Conservation (phyloP, 2,797 vertebrate species). For the Notolepis coatsorum region DNA sequence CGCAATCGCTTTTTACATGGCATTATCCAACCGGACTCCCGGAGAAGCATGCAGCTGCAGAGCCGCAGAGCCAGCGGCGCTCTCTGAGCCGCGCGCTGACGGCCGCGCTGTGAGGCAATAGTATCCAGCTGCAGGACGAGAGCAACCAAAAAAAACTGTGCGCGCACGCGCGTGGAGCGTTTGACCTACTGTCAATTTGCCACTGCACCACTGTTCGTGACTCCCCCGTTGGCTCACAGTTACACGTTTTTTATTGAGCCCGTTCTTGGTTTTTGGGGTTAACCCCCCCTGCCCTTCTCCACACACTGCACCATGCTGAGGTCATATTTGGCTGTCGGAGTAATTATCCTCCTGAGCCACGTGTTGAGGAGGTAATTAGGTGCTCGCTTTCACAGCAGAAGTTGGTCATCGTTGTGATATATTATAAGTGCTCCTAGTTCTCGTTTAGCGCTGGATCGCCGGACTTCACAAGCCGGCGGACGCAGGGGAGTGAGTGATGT, state of each 20-base stretch:
- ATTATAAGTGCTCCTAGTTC: constrained; percentile 32
- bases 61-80: no score
- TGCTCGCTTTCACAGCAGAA: constrained; percentile 34
- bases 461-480: no score
- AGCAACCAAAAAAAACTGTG: no score
- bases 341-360: constrained; percentile 52
- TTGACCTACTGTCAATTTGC: no score
- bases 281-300: not conserved
- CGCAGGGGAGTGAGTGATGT: no score
- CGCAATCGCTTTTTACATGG: no score
- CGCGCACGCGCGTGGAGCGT: no score
- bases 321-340: constrained; percentile 62
- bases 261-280: constrained; percentile 42
- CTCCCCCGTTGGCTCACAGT: constrained; percentile 46
- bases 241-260: constrained; percentile 52
- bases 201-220: constrained; percentile 58
- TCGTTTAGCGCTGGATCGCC: constrained; percentile 28
- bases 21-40: no score
- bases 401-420: constrained; percentile 26
- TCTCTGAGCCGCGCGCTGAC: no score
- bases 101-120: no score
- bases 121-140: no score
- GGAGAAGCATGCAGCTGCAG: no score
- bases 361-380: constrained; percentile 46
- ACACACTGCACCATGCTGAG: constrained; percentile 56